Evolutionary conservation across 2,888 invertebrate genomes (phyloP).

Genomic region (Calliopum simillimum): DNA sequence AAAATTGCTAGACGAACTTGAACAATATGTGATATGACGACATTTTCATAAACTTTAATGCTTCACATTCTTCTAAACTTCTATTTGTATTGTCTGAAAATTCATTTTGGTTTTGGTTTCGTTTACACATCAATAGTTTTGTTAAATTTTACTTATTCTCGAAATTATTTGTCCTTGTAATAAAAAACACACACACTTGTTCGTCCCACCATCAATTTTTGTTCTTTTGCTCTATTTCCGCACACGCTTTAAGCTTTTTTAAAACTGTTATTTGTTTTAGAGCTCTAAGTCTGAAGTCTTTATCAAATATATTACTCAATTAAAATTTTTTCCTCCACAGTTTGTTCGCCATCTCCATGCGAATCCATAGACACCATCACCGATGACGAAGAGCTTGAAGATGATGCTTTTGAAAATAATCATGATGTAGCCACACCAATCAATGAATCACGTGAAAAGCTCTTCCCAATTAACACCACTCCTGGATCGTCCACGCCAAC

Average conservation of each 20-base stretch:
- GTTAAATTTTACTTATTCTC: background rate
- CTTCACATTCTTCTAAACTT: too few species aligned
- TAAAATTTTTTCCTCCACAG: conserved; percentile 67
- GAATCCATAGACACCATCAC: conserved; percentile 79
- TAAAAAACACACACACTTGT: background rate
- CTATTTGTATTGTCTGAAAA: background rate
- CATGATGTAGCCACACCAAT: conserved; percentile 56
- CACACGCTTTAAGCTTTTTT: background rate
- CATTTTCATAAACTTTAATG: too few species aligned
- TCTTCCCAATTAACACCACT: conserved; percentile 54
- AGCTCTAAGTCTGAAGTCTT: too few species aligned
- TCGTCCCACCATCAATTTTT: background rate
- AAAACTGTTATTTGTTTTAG: background rate
- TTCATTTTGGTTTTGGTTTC: background rate
- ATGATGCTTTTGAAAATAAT: conserved; percentile 49
- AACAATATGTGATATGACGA: too few species aligned
- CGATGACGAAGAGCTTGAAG: conserved; percentile 68
- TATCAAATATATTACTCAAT: background rate
- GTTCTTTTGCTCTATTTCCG: conserved; percentile 17
- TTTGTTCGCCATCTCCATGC: conserved; percentile 84
- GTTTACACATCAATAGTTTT: background rate
- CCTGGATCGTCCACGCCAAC: conserved; percentile 51
- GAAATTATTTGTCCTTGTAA: background rate
- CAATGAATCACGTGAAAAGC: conserved; percentile 64
- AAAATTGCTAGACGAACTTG: too few species aligned